A percentile compares a stretch with the other conserved stretches of the same genome.
Evolutionary conservation across 2,113 vertebrate genomes (phyloP).

Genomic region (Hippocampus zosterae): DNA sequence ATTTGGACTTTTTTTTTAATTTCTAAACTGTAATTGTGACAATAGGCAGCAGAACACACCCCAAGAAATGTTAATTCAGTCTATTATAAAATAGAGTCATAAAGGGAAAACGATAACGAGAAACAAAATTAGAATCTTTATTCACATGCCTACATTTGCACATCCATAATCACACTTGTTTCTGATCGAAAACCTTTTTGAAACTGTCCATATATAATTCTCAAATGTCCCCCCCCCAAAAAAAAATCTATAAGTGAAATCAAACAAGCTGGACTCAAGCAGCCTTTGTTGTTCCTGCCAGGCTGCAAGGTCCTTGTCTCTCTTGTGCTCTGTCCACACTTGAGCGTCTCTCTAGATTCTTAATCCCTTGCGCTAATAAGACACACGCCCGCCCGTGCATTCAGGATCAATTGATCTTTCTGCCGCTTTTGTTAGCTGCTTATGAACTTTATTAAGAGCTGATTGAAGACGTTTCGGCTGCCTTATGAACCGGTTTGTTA

Average conservation of each 20-base stretch:
- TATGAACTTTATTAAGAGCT: constrained; percentile 21
- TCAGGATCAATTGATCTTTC: constrained; percentile 27
- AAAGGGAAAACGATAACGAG: not conserved
- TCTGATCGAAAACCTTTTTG: not conserved
- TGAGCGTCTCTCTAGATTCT: not conserved
- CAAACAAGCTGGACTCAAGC: not conserved
- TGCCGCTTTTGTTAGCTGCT: constrained; percentile 16
- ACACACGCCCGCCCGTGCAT: constrained; percentile 9
- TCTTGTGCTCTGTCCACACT: not conserved
- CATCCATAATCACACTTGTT: not conserved
- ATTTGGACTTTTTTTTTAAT: not conserved
- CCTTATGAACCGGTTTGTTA: constrained; percentile 13
- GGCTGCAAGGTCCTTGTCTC: not conserved
- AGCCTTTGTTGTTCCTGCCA: not conserved
- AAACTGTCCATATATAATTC: not conserved
- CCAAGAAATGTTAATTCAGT: no score
- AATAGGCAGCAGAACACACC: not conserved
- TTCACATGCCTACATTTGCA: not conserved
- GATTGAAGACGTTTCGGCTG: constrained; percentile 19
- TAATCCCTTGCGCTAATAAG: constrained; percentile 18
- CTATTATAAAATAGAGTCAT: no score
- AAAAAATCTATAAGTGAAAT: not conserved
- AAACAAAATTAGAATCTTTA: not conserved
- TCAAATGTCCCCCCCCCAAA: not conserved
- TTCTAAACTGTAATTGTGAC: not conserved